Evolutionary conservation across 2,888 invertebrate genomes (phyloP), one percentile per base, ranked within the genome.

Genomic region (Synergus umbraculus): DNA sequence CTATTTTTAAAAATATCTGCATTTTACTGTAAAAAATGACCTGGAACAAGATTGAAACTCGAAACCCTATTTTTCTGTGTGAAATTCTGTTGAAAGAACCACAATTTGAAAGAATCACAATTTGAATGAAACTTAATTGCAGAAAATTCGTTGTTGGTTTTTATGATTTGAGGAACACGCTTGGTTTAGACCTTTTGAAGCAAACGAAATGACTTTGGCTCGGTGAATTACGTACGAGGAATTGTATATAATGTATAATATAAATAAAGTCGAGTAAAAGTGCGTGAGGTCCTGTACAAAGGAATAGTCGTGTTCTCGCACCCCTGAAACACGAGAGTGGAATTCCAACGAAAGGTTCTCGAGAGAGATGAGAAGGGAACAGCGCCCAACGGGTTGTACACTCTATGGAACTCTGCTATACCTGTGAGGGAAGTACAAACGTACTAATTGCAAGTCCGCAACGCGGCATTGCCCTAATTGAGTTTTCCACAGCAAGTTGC

Each of bases 131-230:
- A 44, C 10, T 67, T 67, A 67, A 67, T 46, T 67, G 44, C 67
- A 44, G 18, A 67, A 44, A 22, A 67, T 43, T 67, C 44, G 3
- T 29, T 29, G 67, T 7, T 67, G 44, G 22, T 29, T 22, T 49
- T 22, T 22, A 29, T 46, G 10, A 46, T 44, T 43, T 63, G 41
- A 78, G 76, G 60, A 69, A 77, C 80, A 73, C 58, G 76, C 76
- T 76, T 82, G 77, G 80, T 82, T 82, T 78, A 78, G 79, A 78
- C 77, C 80, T 82, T 80, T 80, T 80, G 80, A 82, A 82, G 82
- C 82, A 82, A 77, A 69, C 69, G 67, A 69, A 79, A 82, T 81
- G 79, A 80, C 78, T 76, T 82, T 77, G 77, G 80, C 77, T 77
- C 44, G 78, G 77, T 79, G 79, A 79, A 81, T 81, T 82, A 79